Base-by-base conservation (phyloP, 1,140 invertebrate species). In the Drosophila equinoxialis region DNA sequence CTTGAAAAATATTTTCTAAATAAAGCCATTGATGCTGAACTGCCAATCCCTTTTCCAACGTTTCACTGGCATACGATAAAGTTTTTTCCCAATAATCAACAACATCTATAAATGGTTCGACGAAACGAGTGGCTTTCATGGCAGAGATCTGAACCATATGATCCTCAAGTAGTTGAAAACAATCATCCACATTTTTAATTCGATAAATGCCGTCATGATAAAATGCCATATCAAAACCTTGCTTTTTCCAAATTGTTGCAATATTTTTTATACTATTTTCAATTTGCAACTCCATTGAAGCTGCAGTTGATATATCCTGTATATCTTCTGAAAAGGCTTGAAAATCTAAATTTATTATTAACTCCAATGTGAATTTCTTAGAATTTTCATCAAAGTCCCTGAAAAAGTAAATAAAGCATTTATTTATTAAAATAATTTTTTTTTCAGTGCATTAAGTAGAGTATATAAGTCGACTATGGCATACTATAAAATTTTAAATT, bases 51-150 rank as follows among this genome's bases (percentile, higher is more conserved):
- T 95, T 94, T 93, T 97, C 97, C 20, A 97, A 93, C 58, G 95
- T 95, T 93, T 97, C 96, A 35, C 95, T 94, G 6, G 97, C 94
- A 63, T 95, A 95, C 13, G 96, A 96, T 48, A 98, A 93, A 4
- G 95, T 94, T 82, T 95, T 95, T 92, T 97, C 97, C 96, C 96
- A 97, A 91, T 95, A 94, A 87, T 97, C 95, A 1, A 97, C 96
- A 90, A 96, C 94, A 83, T 94, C 94, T 39, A 95, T 94, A 92
- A 97, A 97, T 2, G 96, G 96, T 87, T 97, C 96, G 0, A 97
- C 96, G 92, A 96, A 97, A 81, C 96, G 94, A 0, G 96, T 97
- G 2, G 96, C 94, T 91, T 98, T 97, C 95, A 97, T 97, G 3
- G 95, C 94, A 0, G 95, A 95, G 20, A 98, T 92, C 66, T 95